Evolutionary conservation across 2,888 invertebrate species (phyloP).

Genomic region (Meta bourneti): DNA sequence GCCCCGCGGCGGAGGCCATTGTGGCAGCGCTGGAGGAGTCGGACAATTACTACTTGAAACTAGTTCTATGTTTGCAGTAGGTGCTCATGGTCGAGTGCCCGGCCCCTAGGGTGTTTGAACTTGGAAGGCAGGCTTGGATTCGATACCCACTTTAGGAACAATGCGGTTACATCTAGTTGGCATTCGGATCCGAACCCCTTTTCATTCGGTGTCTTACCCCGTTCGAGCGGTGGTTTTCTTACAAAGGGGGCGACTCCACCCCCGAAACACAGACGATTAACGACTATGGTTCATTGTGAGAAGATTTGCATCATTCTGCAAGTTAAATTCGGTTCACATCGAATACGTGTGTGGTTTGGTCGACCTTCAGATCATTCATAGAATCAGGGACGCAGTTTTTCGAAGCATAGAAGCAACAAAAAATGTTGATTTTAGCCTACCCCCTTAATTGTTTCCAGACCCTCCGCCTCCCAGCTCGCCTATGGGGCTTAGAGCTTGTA

Average conservation of each 20-base stretch:
- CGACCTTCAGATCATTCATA: too few relatives aligned
- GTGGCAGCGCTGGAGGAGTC: conserved; percentile 51
- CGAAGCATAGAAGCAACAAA: too few relatives aligned
- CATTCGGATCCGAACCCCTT: conserved; percentile 57
- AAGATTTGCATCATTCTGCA: too few relatives aligned
- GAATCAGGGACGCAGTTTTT: too few relatives aligned
- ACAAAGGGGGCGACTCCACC: neutral
- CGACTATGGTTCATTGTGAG: too few relatives aligned
- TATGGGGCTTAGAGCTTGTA: too few relatives aligned
- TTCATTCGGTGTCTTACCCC: conserved; percentile 30
- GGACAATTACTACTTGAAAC: conserved; percentile 74
- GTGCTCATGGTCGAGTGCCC: conserved; percentile 41
- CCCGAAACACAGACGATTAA: too few relatives aligned
- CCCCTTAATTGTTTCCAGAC: too few relatives aligned
- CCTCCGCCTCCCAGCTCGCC: too few relatives aligned
- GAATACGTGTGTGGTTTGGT: too few relatives aligned
- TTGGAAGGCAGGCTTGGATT: conserved; percentile 29
- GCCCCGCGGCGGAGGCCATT: conserved; percentile 27
- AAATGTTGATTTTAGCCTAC: too few relatives aligned
- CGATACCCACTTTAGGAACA: conserved; percentile 66
- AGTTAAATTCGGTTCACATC: too few relatives aligned
- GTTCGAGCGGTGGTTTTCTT: conserved; percentile 49
- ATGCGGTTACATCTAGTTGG: conserved; percentile 41
- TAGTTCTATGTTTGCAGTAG: conserved; percentile 63
- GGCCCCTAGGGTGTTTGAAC: conserved; percentile 56